These are phyloP conservation scores for Gonioctena quinquepunctata DNA, from an alignment of 1,140 invertebrate species.

Conservation along the genomic window DNA sequence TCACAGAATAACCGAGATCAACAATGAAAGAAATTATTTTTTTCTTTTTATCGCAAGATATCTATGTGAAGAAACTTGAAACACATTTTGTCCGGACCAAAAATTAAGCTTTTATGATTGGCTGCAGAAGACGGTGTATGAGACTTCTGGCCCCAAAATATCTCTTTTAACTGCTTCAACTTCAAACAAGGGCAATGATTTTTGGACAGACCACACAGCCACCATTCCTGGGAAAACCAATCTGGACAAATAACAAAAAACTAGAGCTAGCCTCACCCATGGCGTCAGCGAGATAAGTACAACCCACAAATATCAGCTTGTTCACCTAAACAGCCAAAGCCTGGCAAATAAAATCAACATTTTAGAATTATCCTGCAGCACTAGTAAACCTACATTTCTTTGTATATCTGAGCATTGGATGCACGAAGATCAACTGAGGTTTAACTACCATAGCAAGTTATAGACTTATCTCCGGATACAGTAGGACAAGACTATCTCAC, in stretches of 20 bases:
- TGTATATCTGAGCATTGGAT: conserved; percentile 10
- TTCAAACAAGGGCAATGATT: background rate
- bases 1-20: no score
- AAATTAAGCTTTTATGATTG: conserved; percentile 6
- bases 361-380: background rate
- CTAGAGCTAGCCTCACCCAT: background rate
- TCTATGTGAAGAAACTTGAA: background rate
- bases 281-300: no score
- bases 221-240: background rate
- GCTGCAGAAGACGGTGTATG: background rate
- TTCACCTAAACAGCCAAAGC: conserved; percentile 1
- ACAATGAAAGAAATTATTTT: no score
- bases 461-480: background rate
- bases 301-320: no score
- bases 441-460: background rate
- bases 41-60: no score
- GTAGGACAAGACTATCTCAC: background rate
- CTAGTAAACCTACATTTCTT: background rate
- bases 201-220: background rate
- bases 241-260: background rate
- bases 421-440: background rate
- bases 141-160: conserved; percentile 5
- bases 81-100: background rate
- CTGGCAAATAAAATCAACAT: conserved; percentile 6
- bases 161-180: no score